Percentiles rank a stretch among this genome's conserved stretches.
Conservation (phyloP, 1,140 invertebrate species). For the Ips nitidus region DNA sequence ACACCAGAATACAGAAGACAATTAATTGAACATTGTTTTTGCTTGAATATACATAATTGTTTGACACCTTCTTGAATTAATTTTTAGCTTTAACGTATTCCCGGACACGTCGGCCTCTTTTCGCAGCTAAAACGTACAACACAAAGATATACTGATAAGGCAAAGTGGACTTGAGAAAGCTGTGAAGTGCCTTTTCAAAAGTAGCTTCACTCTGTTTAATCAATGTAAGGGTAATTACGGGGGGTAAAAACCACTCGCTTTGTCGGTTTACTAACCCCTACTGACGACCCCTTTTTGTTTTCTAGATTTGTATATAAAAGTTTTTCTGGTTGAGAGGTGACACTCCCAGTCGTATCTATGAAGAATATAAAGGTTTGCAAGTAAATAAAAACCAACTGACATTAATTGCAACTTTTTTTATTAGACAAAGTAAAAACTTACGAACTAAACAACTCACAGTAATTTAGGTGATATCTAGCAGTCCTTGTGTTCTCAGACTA, state of each 20-base stretch:
- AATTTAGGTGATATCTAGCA: constrained; percentile 7
- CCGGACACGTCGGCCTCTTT: not conserved
- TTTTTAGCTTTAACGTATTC: not conserved
- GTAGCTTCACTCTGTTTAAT: constrained; percentile 1
- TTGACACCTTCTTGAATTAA: not conserved
- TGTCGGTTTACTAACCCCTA: not conserved
- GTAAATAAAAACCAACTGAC: no score
- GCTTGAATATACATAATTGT: not conserved
- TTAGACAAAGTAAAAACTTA: no score
- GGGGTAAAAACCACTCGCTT: not conserved
- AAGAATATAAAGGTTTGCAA: no score
- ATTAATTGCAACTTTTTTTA: no score
- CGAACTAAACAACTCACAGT: no score
- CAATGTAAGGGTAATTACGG: constrained; percentile 2
- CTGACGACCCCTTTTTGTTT: no score
- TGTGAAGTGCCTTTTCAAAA: not conserved
- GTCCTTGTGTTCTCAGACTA: constrained; percentile 24
- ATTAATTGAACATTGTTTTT: not conserved
- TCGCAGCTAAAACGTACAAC: not conserved
- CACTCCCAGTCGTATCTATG: no score
- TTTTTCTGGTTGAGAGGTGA: no score
- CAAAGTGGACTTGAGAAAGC: not conserved
- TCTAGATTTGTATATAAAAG: no score
- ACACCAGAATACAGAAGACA: not conserved
- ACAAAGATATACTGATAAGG: not conserved